Evolutionary conservation across 2,797 vertebrate genomes (phyloP), one percentile per base, ranked within the genome.

Genomic region (Chiroxiphia lanceolata): DNA sequence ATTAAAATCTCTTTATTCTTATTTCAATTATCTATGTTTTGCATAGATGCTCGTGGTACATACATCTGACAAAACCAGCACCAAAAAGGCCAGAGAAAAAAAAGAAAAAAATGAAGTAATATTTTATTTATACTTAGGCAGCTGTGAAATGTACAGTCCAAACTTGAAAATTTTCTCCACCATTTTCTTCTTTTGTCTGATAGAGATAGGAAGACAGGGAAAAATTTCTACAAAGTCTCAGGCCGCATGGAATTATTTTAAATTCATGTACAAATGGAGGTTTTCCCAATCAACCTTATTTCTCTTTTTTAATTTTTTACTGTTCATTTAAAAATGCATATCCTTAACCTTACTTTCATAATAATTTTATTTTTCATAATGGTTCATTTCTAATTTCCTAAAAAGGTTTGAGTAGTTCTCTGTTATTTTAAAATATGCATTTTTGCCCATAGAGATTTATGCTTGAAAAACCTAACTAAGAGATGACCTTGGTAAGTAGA

Each of bases 381-480:
- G 76, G 59, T 59, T 94, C 61, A 71, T 72, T 42, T 69, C 47
- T 93, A 76, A 76, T 91, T 93, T 95, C 67, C 38, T 88, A 78
- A 94, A 88, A 88, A 72, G 85, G 31, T 69, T 90, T 83, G 57
- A 78, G 65, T 88, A 81, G 50, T 81, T 86, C 79, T 83, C 72
- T 83, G 44, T 89, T 83, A 93, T 82, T 89, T 95, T 95, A 94
- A 96, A 96, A 94, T 76, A 94, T 81, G 69, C 16, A 92, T 93
- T 95, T 95, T 86, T 8, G 88, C 50, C 47, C 80, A 87, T 20
- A 82, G 95, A 92, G 90, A 67, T 92, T 95, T 95, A 90, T 89
- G 90, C 88, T 90, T 89, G 80, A 89, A 87, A 94, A 95, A 79
- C 31, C 65, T 60, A 79, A 95, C 79, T 42, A 81, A 72, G 69